Conservation (phyloP, 2,888 invertebrate genomes). For the Agapetus fuscipes region DNA sequence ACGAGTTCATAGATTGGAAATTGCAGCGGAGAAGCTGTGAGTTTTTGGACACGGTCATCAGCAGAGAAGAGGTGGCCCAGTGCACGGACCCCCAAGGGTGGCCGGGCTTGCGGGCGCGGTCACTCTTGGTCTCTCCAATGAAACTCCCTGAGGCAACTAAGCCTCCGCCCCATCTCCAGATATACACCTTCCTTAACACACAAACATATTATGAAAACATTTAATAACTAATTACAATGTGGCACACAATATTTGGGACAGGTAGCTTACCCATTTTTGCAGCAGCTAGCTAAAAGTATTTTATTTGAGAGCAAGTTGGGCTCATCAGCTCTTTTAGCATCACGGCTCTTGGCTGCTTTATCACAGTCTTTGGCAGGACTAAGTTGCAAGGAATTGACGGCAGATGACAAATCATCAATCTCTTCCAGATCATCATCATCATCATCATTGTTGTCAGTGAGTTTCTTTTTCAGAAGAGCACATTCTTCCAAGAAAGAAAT, state of each 20-base stretch:
- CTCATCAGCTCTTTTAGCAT: background rate
- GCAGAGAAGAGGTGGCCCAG: constrained; percentile 49
- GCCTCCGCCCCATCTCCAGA: constrained; percentile 59
- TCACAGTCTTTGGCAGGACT: too few species aligned
- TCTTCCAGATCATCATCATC: background rate
- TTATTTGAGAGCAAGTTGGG: constrained; percentile 23
- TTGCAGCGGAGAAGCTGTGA: constrained; percentile 55
- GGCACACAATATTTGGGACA: too few species aligned
- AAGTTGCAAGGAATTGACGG: too few species aligned
- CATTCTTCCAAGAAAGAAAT: background rate
- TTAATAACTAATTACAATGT: too few species aligned
- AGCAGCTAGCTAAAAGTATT: constrained; percentile 57
- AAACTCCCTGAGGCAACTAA: constrained; percentile 27
- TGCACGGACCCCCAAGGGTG: constrained; percentile 41
- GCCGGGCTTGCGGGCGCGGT: constrained; percentile 17
- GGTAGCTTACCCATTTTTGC: constrained; percentile 54
- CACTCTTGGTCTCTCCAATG: constrained; percentile 22
- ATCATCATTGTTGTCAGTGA: background rate
- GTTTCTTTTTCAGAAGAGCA: background rate
- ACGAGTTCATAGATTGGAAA: constrained; percentile 39
- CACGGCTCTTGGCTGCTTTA: background rate
- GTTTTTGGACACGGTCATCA: constrained; percentile 48
- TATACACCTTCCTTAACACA: constrained; percentile 41
- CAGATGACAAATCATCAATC: background rate
- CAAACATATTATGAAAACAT: too few species aligned